Percentiles rank a stretch among this genome's conserved stretches.
These are phyloP conservation scores for Galerucella nymphaeae DNA, from an alignment of 2,888 invertebrate species.

Conservation along the genomic window DNA sequence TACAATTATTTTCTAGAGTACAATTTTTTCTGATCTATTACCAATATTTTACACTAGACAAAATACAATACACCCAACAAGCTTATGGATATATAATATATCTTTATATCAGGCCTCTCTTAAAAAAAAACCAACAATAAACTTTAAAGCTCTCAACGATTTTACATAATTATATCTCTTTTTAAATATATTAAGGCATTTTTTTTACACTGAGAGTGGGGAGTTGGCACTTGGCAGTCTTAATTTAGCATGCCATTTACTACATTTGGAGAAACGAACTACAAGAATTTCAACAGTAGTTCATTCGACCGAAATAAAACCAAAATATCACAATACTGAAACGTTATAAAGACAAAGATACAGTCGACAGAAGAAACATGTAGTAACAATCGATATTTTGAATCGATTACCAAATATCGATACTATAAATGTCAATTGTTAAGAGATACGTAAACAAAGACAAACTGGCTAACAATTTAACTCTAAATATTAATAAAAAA, in stretches of 20 bases:
- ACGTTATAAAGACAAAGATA: constrained; percentile 23
- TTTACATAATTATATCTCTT: constrained; percentile 40
- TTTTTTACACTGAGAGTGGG: constrained; percentile 43
- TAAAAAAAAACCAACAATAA: constrained; percentile 42
- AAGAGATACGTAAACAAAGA: no score
- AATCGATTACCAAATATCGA: no score
- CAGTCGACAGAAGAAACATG: no score
- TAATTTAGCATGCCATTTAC: constrained; percentile 26
- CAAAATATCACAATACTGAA: constrained; percentile 22
- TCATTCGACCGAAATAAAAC: constrained; percentile 17
- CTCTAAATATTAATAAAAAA: no score
- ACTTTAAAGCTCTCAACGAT: constrained; percentile 52
- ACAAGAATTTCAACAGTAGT: constrained; percentile 7
- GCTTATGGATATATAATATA: not conserved
- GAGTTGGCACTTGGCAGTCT: constrained; percentile 53
- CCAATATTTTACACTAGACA: not conserved
- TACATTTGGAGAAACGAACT: constrained; percentile 21
- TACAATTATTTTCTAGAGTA: no score
- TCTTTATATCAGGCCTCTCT: constrained; percentile 16
- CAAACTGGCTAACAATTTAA: no score
- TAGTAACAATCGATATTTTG: no score
- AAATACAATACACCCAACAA: constrained; percentile 13
- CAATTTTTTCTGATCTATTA: no score
- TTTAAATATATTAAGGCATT: constrained; percentile 51
- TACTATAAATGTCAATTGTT: no score